Base-by-base conservation (phyloP, 2,888 invertebrate genomes). In the Pyralis farinalis region DNA sequence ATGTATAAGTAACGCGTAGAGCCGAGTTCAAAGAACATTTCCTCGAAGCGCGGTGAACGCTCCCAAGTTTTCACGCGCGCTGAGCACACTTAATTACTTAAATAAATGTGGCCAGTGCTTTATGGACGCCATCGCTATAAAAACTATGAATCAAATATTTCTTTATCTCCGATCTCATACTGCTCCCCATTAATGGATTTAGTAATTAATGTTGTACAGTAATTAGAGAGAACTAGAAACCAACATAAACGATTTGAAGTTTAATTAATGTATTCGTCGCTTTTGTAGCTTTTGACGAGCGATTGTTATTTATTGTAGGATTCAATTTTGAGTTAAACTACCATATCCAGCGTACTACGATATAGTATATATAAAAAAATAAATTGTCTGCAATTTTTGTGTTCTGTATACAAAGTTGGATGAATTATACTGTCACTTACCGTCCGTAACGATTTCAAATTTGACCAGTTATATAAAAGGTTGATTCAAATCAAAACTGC, bases 21-120 rank as follows among this genome's bases (percentile, higher is more conserved):
- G 16, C 9, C 21, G 40, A 37, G 45, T 47, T 50, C 44, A 53
- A 40, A 47, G 45, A 43, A 44, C 47, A 42, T 25, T 37, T 40
- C 30, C 42, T 43, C 34, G 34, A 50, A 55, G 55, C 43, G 50
- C 64, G 64, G 63, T 64, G 52, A 56, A 51, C 65, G 67, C 54
- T 66, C 63, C 66, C 74, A 64, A 40, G 36, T 49, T 55, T 69
- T 76, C 83, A 81, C 82, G 83, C 74, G 43, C 52, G 42, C 46
- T 73, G 81, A 59, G 55, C 80, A 71, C 52, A 51, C 55, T 69
- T 79, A 79, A 82, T 82, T 82, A 73, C 71, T 63, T 51, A 65
- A 61, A 58, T 61, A 48, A 54, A 57, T 53, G 50, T 52, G 47
- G 54, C 53, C 51, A 53, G 77, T 78, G 77, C 72, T 58, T 61